Evolutionary conservation across 2,113 vertebrate genomes (phyloP).

Genomic region (Proterorhinus semilunaris): DNA sequence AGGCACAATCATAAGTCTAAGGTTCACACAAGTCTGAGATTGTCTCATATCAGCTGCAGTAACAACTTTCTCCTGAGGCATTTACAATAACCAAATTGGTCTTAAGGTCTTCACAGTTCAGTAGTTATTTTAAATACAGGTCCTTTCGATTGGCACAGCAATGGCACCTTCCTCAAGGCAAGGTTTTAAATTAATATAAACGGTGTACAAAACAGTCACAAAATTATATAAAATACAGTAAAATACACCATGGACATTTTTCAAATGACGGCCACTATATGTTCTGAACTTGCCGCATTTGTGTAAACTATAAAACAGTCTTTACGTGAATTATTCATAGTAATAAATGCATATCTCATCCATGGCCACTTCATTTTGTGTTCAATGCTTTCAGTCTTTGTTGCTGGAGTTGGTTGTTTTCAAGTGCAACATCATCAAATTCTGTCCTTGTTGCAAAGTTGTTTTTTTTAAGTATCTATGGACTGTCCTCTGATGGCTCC

Average conservation of each 20-base stretch:
- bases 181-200: slow-evolving; percentile 12
- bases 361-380: not conserved
- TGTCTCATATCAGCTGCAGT: slow-evolving; percentile 13
- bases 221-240: slow-evolving; percentile 55
- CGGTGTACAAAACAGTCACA: slow-evolving; percentile 13
- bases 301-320: slow-evolving; percentile 34
- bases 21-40: slow-evolving; percentile 15
- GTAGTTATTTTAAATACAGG: slow-evolving; percentile 24
- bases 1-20: slow-evolving; percentile 22
- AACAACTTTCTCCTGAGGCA: slow-evolving; percentile 2
- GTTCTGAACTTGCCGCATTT: not conserved
- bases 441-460: not conserved
- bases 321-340: slow-evolving; percentile 19
- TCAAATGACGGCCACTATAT: slow-evolving; percentile 25
- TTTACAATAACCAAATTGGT: not conserved
- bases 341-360: not conserved
- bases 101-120: not conserved
- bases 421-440: slow-evolving; percentile 37
- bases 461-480: slow-evolving; percentile 2
- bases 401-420: slow-evolving; percentile 30
- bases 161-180: slow-evolving; percentile 40
- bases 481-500: slow-evolving; percentile 18
- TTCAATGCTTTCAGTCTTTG: slow-evolving; percentile 19
- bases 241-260: slow-evolving; percentile 24
- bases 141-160: slow-evolving; percentile 30